These are phyloP conservation scores for Melanotaenia duboulayi DNA, from an alignment of 2,113 vertebrate species.

Conservation along the genomic window DNA sequence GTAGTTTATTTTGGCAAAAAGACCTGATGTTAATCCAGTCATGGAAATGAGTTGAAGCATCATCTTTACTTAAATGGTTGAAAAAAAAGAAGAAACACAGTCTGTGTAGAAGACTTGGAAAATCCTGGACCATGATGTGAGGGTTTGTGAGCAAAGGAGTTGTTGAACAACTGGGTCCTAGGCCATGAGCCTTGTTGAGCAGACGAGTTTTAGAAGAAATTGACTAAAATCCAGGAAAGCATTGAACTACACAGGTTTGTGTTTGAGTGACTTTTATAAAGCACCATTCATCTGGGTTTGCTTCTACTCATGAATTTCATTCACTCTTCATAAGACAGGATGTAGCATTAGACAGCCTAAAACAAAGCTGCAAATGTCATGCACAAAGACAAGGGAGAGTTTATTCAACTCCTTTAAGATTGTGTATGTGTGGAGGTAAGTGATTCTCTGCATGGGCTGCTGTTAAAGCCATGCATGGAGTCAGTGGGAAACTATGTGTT, in stretches of 20 bases:
- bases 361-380: not conserved
- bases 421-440: slow-evolving; percentile 29
- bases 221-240: slow-evolving; percentile 1
- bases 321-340: slow-evolving; percentile 1
- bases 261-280: slow-evolving; percentile 4
- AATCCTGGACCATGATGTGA: slow-evolving; percentile 40
- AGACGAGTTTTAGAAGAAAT: slow-evolving; percentile 17
- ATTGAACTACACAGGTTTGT: not conserved
- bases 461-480: slow-evolving; percentile 54
- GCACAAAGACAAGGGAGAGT: slow-evolving; percentile 10
- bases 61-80: slow-evolving; percentile 4
- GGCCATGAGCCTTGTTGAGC: not conserved
- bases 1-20: not conserved
- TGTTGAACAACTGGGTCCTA: slow-evolving; percentile 24
- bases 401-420: slow-evolving; percentile 1
- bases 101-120: slow-evolving; percentile 27
- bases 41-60: not conserved
- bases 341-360: not conserved
- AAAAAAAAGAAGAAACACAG: not conserved
- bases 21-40: not conserved
- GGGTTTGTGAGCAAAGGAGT: slow-evolving; percentile 31
- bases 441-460: slow-evolving; percentile 60
- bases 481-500: slow-evolving; percentile 76
- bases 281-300: slow-evolving; percentile 9
- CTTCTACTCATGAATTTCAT: slow-evolving; percentile 4